phyloP scores from a whole-genome alignment of 2,797 vertebrate species.

The Crax fasciolata region DNA sequence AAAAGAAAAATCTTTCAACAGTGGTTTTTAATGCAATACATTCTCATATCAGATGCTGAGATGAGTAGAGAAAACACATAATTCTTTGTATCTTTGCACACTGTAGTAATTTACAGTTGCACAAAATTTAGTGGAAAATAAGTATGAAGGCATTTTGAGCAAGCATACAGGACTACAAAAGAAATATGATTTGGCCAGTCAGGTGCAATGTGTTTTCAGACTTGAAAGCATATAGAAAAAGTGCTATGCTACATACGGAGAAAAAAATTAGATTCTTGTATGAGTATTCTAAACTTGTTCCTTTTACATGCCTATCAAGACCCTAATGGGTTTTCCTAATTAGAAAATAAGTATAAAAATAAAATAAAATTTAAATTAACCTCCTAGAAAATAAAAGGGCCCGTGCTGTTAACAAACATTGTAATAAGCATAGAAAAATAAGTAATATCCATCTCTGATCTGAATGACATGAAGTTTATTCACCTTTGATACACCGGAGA shows the following conservation, averaged over 20 bases:
- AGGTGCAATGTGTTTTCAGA: neutral
- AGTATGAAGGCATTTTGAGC: neutral
- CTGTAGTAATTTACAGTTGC: neutral
- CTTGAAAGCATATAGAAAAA: neutral
- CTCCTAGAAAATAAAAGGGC: neutral
- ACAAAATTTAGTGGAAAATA: neutral
- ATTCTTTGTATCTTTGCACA: neutral
- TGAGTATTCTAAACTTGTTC: neutral
- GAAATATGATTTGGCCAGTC: neutral
- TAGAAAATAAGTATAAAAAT: neutral
- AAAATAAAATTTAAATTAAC: neutral
- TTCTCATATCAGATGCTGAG: neutral
- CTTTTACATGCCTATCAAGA: neutral
- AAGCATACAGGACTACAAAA: neutral
- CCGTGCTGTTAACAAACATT: neutral
- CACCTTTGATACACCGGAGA: neutral
- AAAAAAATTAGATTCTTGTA: neutral
- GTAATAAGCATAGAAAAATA: neutral
- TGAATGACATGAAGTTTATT: neutral
- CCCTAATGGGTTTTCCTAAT: neutral
- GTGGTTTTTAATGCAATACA: neutral
- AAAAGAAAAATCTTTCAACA: neutral
- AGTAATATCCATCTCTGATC: neutral
- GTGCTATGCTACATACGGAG: neutral
- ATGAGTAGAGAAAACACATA: neutral